Base-by-base conservation (phyloP, 1,140 invertebrate species). In the Agrilus planipennis region DNA sequence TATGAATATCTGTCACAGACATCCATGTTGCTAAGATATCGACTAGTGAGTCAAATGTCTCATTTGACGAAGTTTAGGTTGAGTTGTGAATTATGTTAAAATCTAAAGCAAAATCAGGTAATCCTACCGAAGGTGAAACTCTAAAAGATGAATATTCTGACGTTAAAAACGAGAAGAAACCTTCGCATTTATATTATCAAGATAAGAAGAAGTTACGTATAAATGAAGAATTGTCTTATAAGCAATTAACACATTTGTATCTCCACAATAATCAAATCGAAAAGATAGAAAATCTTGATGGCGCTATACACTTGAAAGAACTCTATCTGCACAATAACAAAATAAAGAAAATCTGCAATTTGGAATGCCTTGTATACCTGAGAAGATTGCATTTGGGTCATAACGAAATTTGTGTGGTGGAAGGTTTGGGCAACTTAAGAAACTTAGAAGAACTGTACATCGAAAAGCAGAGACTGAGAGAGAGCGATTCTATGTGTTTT, bases 261-360 rank as follows among this genome's bases (percentile, higher is more conserved):
- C 67, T 77, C 25, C 76, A 79, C 47, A 73, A 73, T 45, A 81
- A 81, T 49, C 53, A 54, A 11, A 68, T 81, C 40, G 53, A 57
- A 5, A 70, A 63, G 50, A 76, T 81, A 37, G 64, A 74, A 49
- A 76, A 79, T 52, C 51, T 83, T 2, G 54, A 75, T 40, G 49
- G 60, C 27, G 56, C 75, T 0, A 55, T 52, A n/a, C 75, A 75
- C 50, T 53, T 81, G 21, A 75, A 72, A 2, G 70, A 75, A 50
- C 61, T 83, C 16, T 80, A 81, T 57, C 51, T 81, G 2, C 78
- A 83, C 67, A 74, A 76, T 51, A 81, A 83, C 49, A 61, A 67
- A 51, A 73, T 81, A 36, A 58, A 46, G 7, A 72, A 73, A 60
- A 74, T 81, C 18, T 72, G 77, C 57, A 76, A 77, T 47, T 56